Conservation (phyloP, 2,113 vertebrate genomes). For the Balaenoptera acutorostrata region DNA sequence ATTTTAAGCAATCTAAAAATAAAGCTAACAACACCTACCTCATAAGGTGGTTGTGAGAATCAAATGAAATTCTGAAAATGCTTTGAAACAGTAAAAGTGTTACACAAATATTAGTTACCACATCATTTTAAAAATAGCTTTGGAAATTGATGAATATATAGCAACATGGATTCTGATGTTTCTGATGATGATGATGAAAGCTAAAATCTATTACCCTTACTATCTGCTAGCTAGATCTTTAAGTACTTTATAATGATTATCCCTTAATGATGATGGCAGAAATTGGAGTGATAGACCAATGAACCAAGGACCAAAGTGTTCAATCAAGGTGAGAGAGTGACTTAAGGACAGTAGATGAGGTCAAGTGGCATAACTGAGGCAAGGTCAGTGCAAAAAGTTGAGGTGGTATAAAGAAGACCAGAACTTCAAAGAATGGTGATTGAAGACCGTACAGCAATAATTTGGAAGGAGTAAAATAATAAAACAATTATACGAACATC, state of each 20-base stretch:
- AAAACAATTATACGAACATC: not conserved
- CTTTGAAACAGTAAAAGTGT: not conserved
- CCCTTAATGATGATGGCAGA: not conserved
- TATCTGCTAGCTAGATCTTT: not conserved
- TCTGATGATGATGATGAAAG: not conserved
- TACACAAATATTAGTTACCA: not conserved
- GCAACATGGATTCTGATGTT: not conserved
- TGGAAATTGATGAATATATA: not conserved
- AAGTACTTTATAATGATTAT: not conserved
- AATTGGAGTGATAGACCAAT: not conserved
- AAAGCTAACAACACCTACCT: not conserved
- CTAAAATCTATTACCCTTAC: not conserved
- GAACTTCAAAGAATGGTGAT: not conserved
- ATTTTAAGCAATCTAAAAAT: slow-evolving; percentile 2
- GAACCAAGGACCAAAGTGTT: not conserved
- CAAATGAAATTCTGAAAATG: slow-evolving; percentile 12
- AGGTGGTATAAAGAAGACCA: not conserved
- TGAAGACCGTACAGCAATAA: not conserved
- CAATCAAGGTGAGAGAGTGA: not conserved
- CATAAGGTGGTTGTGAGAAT: not conserved
- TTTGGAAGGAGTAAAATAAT: not conserved
- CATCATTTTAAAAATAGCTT: not conserved
- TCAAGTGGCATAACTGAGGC: not conserved
- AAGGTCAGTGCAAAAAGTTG: not conserved
- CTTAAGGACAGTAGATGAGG: not conserved